Evolutionary conservation across 2,888 invertebrate species (phyloP).

Genomic region (Bombylius discolor): DNA sequence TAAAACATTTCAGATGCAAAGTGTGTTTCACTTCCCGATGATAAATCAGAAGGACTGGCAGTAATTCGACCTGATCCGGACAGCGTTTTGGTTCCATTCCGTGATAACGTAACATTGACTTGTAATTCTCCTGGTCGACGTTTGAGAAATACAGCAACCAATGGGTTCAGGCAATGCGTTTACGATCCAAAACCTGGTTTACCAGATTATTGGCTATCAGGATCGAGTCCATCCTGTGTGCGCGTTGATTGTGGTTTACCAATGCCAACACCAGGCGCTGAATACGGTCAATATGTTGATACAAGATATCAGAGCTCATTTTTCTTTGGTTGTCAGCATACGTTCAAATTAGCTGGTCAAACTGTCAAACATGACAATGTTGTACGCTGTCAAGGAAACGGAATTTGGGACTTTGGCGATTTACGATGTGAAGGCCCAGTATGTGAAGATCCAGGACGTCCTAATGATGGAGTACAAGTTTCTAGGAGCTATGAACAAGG

Average conservation of each 20-base stretch:
- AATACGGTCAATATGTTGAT: constrained; percentile 77
- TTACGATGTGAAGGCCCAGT: constrained; percentile 89
- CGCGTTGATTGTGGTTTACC: constrained; percentile 85
- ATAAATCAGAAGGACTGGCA: constrained; percentile 71
- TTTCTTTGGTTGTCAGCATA: constrained; percentile 92
- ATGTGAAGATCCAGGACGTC: constrained; percentile 89
- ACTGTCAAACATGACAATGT: constrained; percentile 83
- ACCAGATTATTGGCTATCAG: constrained; percentile 85
- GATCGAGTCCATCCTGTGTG: constrained; percentile 72
- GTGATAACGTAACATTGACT: constrained; percentile 76
- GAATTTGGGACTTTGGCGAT: constrained; percentile 96
- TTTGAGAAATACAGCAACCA: constrained; percentile 65
- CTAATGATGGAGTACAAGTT: constrained; percentile 80
- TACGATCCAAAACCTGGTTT: constrained; percentile 85
- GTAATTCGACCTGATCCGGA: constrained; percentile 67
- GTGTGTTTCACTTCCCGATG: constrained; percentile 79
- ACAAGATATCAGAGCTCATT: constrained; percentile 87
- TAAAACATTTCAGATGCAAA: constrained; percentile 57
- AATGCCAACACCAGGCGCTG: constrained; percentile 82
- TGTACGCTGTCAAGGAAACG: constrained; percentile 82
- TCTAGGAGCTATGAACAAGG: constrained; percentile 77
- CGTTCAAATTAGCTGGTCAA: constrained; percentile 86
- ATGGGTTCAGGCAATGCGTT: constrained; percentile 85
- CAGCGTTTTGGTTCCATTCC: constrained; percentile 74
- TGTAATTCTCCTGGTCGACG: constrained; percentile 68